Base-by-base conservation (phyloP, 1,140 invertebrate species). In the Caerostris darwini region DNA sequence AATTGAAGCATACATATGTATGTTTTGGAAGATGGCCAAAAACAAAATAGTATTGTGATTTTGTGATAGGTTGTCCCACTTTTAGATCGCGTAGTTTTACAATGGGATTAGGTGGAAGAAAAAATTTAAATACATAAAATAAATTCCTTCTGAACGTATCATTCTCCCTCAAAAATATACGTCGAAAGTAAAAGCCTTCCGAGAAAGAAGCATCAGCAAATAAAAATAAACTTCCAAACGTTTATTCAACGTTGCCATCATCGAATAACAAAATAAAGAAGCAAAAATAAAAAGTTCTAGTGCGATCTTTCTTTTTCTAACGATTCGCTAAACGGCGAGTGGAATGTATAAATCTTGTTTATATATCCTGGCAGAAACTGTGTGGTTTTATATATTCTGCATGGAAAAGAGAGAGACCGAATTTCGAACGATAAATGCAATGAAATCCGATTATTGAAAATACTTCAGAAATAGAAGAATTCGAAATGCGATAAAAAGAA, bases 281-380 rank as follows among this genome's bases (percentile, higher is more conserved):
- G 54, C 86, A 85, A 57, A 81, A 19, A 50, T 81, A 10, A 3
- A 17, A 14, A 8, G 59, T 64, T 6, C 50, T 10, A 17, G 5
- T 50, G 71, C 61, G 71, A 77, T 88, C 86, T n/a, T 17, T 64
- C 58, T 61, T 57, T 88, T 64, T 88, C 61, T 53, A 54, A 64
- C 57, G 86, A 88, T 64, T 88, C 53, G 86, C 58, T 88, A 88
- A 88, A 61, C 86, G 86, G 19, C 59, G 58, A 53, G 19, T 64
- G n/a, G 86, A 88, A 88, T 88, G 61, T 67, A 88, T 88, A 88
- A 88, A 88, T 88, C 86, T 88, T 88, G 59, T 88, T 88, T 88
- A 88, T 64, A 64, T 56, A 57, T 85, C 53, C 54, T 5, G 17
- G 14, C 34, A 64, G 59, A 88, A 88, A 88, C 86, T 59, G 34